Evolutionary conservation across 2,888 invertebrate species (phyloP).

Genomic region (Drosophila affinis): DNA sequence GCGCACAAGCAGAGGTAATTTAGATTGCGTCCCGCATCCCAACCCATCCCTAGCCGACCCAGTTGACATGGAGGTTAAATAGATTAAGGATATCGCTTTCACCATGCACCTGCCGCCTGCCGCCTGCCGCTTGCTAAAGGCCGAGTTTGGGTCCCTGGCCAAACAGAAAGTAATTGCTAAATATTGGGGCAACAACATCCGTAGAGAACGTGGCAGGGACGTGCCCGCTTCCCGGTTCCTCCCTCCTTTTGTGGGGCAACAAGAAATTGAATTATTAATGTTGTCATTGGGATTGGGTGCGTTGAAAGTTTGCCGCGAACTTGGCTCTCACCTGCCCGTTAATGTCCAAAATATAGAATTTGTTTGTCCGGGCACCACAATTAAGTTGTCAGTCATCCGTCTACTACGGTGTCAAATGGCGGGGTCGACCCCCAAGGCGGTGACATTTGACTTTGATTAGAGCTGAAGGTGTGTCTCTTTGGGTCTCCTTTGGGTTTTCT

Average conservation of each 20-base stretch:
- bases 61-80: slow-evolving; percentile 72
- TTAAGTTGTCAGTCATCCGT: slow-evolving; percentile 73
- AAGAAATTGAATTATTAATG: slow-evolving; percentile 76
- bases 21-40: slow-evolving; percentile 61
- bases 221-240: slow-evolving; percentile 7
- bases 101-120: slow-evolving; percentile 22
- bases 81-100: slow-evolving; percentile 77
- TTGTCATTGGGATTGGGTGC: slow-evolving; percentile 66
- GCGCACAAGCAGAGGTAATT: slow-evolving; percentile 65
- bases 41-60: slow-evolving; percentile 12
- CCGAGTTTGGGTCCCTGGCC: slow-evolving; percentile 6
- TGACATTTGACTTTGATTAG: slow-evolving; percentile 51
- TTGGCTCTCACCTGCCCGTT: slow-evolving; percentile 42
- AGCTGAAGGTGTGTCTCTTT: slow-evolving; percentile 4
- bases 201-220: background rate
- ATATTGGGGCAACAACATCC: slow-evolving; percentile 67
- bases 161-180: slow-evolving; percentile 76
- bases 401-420: slow-evolving; percentile 3
- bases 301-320: slow-evolving; percentile 60
- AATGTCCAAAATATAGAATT: slow-evolving; percentile 42
- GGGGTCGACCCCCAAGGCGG: slow-evolving; percentile 29
- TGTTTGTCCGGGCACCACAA: slow-evolving; percentile 71
- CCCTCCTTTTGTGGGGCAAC: slow-evolving; percentile 28
- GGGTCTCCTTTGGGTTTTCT: background rate
- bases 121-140: background rate